Percentiles rank a stretch among this genome's conserved stretches.
Evolutionary conservation across 1,140 invertebrate species (phyloP).

Genomic region (Drosophila pseudoananassae): DNA sequence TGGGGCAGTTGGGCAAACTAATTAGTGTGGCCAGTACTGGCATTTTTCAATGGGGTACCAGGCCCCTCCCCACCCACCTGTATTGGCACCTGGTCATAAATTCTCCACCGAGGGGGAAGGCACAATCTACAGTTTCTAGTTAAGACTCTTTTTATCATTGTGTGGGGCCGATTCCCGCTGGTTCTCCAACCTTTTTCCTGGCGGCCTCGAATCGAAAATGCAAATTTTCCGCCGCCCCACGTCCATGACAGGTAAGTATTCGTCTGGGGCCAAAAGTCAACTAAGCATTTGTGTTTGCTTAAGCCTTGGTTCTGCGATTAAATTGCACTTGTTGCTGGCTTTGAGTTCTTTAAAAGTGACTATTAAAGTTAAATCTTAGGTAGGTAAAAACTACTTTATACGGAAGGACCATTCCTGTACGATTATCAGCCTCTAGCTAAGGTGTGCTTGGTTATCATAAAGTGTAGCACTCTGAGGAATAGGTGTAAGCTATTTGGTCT

Average conservation of each 20-base stretch:
- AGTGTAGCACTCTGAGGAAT: background rate
- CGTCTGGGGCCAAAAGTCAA: slow-evolving; percentile 15
- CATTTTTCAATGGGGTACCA: slow-evolving; percentile 37
- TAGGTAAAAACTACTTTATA: background rate
- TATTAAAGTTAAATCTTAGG: background rate
- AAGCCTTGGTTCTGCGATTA: slow-evolving; percentile 1
- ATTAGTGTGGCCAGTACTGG: slow-evolving; percentile 63
- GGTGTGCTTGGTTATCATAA: background rate
- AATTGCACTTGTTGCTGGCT: slow-evolving; percentile 2
- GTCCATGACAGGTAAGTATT: slow-evolving; percentile 5
- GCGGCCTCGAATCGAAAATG: slow-evolving; percentile 2
- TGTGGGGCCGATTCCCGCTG: slow-evolving; percentile 64
- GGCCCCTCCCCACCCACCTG: slow-evolving; percentile 1
- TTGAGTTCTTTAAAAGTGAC: background rate
- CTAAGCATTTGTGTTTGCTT: background rate
- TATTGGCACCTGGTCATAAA: slow-evolving; percentile 51
- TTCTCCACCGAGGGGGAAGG: slow-evolving; percentile 13
- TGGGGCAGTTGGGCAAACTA: slow-evolving; percentile 54
- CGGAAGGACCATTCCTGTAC: background rate
- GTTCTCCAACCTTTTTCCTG: background rate
- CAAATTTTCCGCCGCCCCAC: slow-evolving; percentile 7
- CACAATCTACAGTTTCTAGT: slow-evolving; percentile 65
- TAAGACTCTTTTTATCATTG: slow-evolving; percentile 50
- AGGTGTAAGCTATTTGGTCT: no score
- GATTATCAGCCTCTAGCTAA: background rate